Evolutionary conservation across 2,888 invertebrate genomes (phyloP).

Genomic region (Tetheella fluctuosa): DNA sequence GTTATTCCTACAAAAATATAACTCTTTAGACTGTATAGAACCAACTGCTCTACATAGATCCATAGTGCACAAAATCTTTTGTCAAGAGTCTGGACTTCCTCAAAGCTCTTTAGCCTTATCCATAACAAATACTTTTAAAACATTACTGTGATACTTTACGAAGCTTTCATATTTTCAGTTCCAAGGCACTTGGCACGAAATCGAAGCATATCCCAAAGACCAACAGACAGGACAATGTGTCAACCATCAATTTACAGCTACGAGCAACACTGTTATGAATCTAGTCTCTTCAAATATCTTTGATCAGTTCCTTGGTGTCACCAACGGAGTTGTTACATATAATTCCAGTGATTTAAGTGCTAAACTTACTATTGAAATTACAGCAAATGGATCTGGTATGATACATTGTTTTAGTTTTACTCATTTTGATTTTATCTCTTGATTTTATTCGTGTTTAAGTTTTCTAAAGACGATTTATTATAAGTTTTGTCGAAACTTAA

Average conservation of each 20-base stretch:
- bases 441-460: too few species aligned
- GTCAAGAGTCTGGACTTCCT: too few species aligned
- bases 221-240: conserved; percentile 59
- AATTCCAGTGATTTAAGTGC: conserved; percentile 48
- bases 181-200: conserved; percentile 57
- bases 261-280: conserved; percentile 32
- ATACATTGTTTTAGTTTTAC: background rate
- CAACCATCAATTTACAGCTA: conserved; percentile 46
- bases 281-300: conserved; percentile 49
- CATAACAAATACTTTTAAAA: too few species aligned
- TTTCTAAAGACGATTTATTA: too few species aligned
- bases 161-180: conserved; percentile 40
- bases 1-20: too few species aligned
- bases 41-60: too few species aligned
- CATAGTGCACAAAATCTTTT: too few species aligned
- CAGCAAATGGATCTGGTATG: conserved; percentile 28
- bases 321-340: conserved; percentile 40
- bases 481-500: too few species aligned
- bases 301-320: conserved; percentile 37
- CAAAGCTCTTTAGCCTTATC: too few species aligned
- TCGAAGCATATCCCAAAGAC: conserved; percentile 56
- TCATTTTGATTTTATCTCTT: too few species aligned
- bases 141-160: background rate
- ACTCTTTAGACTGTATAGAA: too few species aligned
- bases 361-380: conserved; percentile 45